These are phyloP conservation scores for Hylomyscus alleni DNA, from an alignment of 2,797 vertebrate genomes.

Conservation along the genomic window DNA sequence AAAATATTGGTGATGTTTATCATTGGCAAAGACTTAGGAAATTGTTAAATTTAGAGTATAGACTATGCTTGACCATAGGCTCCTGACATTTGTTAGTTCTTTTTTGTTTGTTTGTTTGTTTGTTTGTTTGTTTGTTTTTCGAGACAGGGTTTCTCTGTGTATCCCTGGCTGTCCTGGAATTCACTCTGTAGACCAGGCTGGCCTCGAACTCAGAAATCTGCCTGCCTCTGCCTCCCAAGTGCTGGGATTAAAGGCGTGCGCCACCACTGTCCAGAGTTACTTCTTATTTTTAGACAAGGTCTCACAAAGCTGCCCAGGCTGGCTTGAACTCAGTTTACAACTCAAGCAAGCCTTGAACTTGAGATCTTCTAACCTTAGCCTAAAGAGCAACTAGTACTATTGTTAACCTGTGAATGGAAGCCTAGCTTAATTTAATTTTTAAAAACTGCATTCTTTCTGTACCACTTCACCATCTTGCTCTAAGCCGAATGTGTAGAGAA, in stretches of 20 bases:
- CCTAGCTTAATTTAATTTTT: neutral
- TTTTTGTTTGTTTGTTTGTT: neutral
- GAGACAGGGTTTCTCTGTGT: too few species aligned
- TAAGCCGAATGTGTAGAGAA: neutral
- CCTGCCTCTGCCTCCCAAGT: too few species aligned
- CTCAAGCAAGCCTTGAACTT: neutral
- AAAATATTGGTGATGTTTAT: neutral
- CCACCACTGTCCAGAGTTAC: neutral
- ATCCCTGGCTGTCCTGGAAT: too few species aligned
- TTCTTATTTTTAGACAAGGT: neutral
- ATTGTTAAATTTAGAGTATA: neutral
- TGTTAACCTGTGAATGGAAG: neutral
- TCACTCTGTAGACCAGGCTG: too few species aligned
- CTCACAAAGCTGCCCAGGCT: neutral
- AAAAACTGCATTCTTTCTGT: neutral
- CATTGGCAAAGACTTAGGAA: neutral
- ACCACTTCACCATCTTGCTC: neutral
- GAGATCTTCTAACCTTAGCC: neutral
- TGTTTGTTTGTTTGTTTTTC: too few species aligned
- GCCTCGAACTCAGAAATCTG: too few species aligned
- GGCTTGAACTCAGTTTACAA: neutral
- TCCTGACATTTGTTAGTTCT: neutral
- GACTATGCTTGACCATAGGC: neutral
- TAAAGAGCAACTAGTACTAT: neutral
- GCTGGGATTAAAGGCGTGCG: too few species aligned